Base-by-base conservation (phyloP, 2,797 vertebrate species). In the Xyrichtys novacula region DNA sequence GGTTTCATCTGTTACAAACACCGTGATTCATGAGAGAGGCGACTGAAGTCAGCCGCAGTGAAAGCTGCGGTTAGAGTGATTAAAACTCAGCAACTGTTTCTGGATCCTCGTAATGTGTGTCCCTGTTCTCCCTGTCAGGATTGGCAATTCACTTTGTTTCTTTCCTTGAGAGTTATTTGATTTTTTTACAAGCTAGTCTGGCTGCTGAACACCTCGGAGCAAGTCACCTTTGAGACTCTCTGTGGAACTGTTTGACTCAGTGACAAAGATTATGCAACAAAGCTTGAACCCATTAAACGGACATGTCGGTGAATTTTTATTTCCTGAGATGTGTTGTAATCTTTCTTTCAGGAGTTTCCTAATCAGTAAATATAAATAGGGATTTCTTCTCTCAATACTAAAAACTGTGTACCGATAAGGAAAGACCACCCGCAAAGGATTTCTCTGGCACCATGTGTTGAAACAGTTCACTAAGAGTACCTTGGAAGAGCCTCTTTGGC, bases 141-240 rank as follows among this genome's bases (percentile, higher is more conserved):
- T 49, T 38, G 20, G 39, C 67, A 49, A 32, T 20, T 1, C 15
- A 14, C 34, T 1, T 39, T 19, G 16, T 67, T 40, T 31, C 1
- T 25, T 49, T 31, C 56, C 5, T 20, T 14, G 4, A 23, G 23
- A 14, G 28, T 69, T 36, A 3, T 61, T 58, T 75, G 9, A 31
- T 5, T 61, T 58, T 75, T 14, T 39, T 22, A 16, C 1, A 20
- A 17, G 3, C 32, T 38, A 52, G 62, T 49, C 34, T 12, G 49
- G 28, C 57, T 42, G 49, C 72, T 83, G 62, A 53, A 60, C 81
- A 74, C 70, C 16, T 69, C 36, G 28, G 74, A 48, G 60, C 46
- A 38, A 70, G 68, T 22, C 40, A 2, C 59, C 23, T 42, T 40
- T 50, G 26, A 60, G 43, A 29, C 28, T 36, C 43, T 50, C 48